phyloP scores from a whole-genome alignment of 2,113 vertebrate species.

The Stigmatopora nigra region DNA sequence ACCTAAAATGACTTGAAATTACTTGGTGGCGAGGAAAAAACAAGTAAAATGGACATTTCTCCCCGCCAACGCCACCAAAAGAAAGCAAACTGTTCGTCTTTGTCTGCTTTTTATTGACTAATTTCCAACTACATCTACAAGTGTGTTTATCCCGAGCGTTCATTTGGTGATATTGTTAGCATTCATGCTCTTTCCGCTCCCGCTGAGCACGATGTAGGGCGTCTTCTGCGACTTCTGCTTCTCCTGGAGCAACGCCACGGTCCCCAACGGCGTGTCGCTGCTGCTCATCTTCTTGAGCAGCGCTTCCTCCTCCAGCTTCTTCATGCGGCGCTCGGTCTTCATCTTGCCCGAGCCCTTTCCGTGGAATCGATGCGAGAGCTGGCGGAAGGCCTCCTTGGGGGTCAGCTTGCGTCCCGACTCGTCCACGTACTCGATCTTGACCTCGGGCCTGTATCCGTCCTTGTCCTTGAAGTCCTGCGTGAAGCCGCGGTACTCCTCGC shows the following conservation, averaged over 20 bases:
- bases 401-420: conserved; percentile 84
- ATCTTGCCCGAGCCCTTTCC: conserved; percentile 91
- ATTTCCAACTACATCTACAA: conserved; percentile 20
- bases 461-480: conserved; percentile 93
- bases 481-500: conserved; percentile 89
- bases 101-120: conserved; percentile 36
- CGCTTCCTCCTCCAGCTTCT: conserved; percentile 86
- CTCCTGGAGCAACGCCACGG: conserved; percentile 87
- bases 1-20: no score
- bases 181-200: conserved; percentile 92
- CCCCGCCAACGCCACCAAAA: not conserved
- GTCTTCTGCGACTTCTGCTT: conserved; percentile 95
- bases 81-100: not conserved
- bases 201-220: conserved; percentile 86
- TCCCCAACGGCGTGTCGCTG: conserved; percentile 86
- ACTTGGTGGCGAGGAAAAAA: no score
- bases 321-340: conserved; percentile 89
- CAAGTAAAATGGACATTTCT: no score
- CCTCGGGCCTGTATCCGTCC: conserved; percentile 77
- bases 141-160: conserved; percentile 31
- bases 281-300: conserved; percentile 94
- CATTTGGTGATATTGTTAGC: conserved; percentile 69
- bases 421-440: conserved; percentile 90
- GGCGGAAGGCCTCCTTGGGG: conserved; percentile 89
- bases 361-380: conserved; percentile 87